Base-by-base conservation (phyloP, 2,888 invertebrate species). In the Acanthococcus lagerstroemiae region DNA sequence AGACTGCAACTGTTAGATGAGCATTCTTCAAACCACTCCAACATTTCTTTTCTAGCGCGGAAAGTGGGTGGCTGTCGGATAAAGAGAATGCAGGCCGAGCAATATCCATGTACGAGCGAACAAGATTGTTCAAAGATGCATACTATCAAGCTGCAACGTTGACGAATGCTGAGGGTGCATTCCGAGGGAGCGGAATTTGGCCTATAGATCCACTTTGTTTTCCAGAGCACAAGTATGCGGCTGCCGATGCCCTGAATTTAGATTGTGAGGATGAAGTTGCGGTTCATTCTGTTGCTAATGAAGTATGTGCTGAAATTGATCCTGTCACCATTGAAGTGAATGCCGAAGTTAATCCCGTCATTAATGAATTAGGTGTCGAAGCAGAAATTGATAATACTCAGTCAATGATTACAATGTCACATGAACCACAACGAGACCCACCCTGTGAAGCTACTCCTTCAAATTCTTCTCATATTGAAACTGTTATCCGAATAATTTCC, bases 141-240 rank as follows among this genome's bases (percentile, higher is more conserved):
- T 30, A 48, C 48, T 48, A 48, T 48, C 17, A 17, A 48, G 48
- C 48, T 48, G 48, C 48, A 48, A 48, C 48, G 48, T 48, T 48
- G 48, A 17, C 48, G n/a, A 48, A 48, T 48, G 48, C 48, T 48
- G 12, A 48, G 48, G 48, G 48, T 48, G 48, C 48, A 48, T 48
- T 48, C 17, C n/a, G 48, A n/a, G 48, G 48, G 48, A 48, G n/a
- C 19, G 12, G 48, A 6, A 48, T 48, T 17, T 48, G 37, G 37
- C 37, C 37, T 30, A 30, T 30, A 30, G 37, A 30, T 30, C 37
- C 37, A 30, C 37, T 30, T 30, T 30, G 37, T 30, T 30, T 30
- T 30, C 37, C 37, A 37, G 37, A 37, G 37, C 37, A 37, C 3
- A 12, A 30, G 37, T 30, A 30, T 30, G 37, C 37, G 37, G 37